Conservation (phyloP, 2,797 vertebrate species). For the Tapera naevia region DNA sequence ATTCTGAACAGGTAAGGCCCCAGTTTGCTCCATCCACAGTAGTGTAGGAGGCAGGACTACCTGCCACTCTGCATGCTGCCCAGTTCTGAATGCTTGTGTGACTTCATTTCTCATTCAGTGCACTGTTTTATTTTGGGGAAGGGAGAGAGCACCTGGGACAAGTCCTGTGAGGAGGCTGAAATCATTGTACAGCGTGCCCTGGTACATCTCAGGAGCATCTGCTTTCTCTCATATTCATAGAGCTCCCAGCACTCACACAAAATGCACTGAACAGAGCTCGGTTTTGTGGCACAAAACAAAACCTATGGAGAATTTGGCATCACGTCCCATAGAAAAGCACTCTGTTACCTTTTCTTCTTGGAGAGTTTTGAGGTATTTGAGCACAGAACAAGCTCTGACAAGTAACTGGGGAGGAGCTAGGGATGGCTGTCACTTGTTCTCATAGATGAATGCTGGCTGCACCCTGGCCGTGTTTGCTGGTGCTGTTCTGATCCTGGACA, state of each 20-base stretch:
- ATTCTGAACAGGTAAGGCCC: neutral
- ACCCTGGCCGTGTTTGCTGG: neutral
- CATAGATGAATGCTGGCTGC: neutral
- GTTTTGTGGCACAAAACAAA: neutral
- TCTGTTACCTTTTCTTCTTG: neutral
- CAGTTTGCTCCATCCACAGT: neutral
- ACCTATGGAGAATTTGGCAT: neutral
- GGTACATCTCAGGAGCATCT: neutral
- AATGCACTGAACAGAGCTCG: rapidly evolving
- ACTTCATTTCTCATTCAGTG: neutral
- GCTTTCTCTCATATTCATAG: neutral
- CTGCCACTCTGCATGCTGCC: neutral
- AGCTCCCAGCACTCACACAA: neutral
- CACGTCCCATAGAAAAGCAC: neutral
- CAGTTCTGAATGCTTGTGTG: neutral
- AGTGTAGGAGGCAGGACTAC: neutral
- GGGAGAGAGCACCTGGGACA: neutral
- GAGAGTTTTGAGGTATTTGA: neutral
- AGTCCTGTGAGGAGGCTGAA: neutral
- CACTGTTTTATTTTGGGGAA: neutral
- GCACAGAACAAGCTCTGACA: neutral
- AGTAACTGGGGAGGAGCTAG: neutral
- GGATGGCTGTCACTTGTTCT: neutral
- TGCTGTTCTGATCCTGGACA: neutral
- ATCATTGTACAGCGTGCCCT: neutral